Conservation (phyloP, 2,888 invertebrate species). For the Callosobruchus maculatus region DNA sequence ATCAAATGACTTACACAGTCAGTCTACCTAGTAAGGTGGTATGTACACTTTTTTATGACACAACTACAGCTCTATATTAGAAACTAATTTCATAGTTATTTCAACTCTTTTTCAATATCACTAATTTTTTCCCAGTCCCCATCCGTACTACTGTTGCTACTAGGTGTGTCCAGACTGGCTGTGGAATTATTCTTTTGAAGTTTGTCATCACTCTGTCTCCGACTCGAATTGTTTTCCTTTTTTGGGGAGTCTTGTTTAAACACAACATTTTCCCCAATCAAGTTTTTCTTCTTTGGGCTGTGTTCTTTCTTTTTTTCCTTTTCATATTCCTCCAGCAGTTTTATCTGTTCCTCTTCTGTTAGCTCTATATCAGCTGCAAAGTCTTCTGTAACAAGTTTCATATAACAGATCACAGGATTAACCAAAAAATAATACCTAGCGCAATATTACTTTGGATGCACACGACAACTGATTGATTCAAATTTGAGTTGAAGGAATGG, state of each 20-base stretch:
- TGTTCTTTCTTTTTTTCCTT: slow-evolving; percentile 51
- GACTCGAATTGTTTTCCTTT: slow-evolving; percentile 14
- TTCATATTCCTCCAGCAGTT: slow-evolving; percentile 66
- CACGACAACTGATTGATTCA: no score
- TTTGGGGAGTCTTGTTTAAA: slow-evolving; percentile 30
- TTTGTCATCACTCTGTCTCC: slow-evolving; percentile 23
- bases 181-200: slow-evolving; percentile 36
- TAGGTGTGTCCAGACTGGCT: slow-evolving; percentile 35
- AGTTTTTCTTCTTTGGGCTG: slow-evolving; percentile 22
- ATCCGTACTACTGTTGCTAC: slow-evolving; percentile 45
- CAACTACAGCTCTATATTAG: not conserved
- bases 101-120: slow-evolving; percentile 36
- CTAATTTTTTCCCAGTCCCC: slow-evolving; percentile 51
- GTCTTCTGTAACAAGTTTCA: slow-evolving; percentile 53
- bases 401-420: not conserved
- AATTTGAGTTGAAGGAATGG: no score
- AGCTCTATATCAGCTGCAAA: slow-evolving; percentile 63
- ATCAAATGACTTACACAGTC: no score
- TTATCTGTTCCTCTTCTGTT: slow-evolving; percentile 67
- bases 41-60: not conserved
- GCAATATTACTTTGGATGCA: no score
- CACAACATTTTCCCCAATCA: slow-evolving; percentile 21
- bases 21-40: no score
- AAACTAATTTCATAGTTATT: not conserved
- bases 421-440: no score